Conservation (phyloP, 2,888 invertebrate genomes). For the Drosophila yooni region DNA sequence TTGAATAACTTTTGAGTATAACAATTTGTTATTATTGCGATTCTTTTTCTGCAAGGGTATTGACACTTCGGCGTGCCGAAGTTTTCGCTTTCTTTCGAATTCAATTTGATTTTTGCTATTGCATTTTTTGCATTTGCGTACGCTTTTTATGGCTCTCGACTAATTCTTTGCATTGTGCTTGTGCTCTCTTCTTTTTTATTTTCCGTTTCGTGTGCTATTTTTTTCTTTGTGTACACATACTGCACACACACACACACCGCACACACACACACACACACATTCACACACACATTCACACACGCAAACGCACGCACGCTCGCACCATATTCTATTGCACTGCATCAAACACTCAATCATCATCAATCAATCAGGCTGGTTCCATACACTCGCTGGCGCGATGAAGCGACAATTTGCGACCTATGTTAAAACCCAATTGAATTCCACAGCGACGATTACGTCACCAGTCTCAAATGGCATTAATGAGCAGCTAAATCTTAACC, state of each 20-base stretch:
- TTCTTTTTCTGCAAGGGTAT: neutral
- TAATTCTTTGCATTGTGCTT: conserved; percentile 53
- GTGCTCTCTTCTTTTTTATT: conserved; percentile 16
- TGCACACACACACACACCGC: neutral
- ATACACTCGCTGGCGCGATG: conserved; percentile 89
- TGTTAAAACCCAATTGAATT: conserved; percentile 90
- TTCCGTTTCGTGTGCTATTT: conserved; percentile 38
- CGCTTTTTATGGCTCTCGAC: conserved; percentile 38
- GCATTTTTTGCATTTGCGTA: conserved; percentile 17
- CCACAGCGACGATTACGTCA: conserved; percentile 65
- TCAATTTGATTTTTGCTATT: neutral
- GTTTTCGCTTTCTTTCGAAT: neutral
- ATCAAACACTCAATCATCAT: conserved; percentile 21
- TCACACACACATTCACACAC: conserved; percentile 19
- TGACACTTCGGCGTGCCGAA: neutral
- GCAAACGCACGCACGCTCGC: conserved; percentile 26
- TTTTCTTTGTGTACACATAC: conserved; percentile 40
- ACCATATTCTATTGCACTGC: conserved; percentile 49
- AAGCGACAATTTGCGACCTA: conserved; percentile 93
- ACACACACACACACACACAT: conserved; percentile 22
- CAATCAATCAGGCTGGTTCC: conserved; percentile 86
- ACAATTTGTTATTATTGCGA: neutral
- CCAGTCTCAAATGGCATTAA: conserved; percentile 30
- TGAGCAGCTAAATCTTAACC: conserved; percentile 6
- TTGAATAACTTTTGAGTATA: neutral